Conservation (phyloP, 2,113 vertebrate genomes). For the Tragelaphus imberbis region DNA sequence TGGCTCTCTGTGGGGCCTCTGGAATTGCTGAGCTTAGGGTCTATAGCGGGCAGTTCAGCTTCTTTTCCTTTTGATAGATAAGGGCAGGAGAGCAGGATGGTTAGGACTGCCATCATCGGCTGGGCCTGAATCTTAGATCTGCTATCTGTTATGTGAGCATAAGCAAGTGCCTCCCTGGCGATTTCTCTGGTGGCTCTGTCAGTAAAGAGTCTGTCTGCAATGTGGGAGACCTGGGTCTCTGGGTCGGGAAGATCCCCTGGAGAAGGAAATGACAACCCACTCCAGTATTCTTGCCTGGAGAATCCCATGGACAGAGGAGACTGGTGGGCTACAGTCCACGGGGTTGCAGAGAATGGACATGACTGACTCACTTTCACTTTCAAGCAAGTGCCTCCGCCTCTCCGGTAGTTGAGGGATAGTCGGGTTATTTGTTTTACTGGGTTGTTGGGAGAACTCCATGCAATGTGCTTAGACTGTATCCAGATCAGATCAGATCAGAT, state of each 20-base stretch:
- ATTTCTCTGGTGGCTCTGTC: not conserved
- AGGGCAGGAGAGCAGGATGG: too few relatives aligned
- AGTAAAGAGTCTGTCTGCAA: not conserved
- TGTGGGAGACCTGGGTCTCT: not conserved
- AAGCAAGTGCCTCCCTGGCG: not conserved
- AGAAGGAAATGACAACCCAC: not conserved
- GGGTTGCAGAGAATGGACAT: not conserved
- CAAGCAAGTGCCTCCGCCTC: not conserved
- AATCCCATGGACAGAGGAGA: not conserved
- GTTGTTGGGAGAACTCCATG: not conserved
- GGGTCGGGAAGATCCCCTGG: not conserved
- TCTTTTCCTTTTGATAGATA: not conserved
- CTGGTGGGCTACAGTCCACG: not conserved
- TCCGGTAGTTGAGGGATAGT: fast-evolving
- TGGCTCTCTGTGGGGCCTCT: not conserved
- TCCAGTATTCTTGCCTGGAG: not conserved
- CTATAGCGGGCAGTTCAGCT: not conserved
- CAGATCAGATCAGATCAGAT: too few relatives aligned
- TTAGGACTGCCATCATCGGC: not conserved
- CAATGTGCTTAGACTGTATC: not conserved
- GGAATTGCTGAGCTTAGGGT: not conserved
- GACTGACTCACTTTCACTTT: not conserved
- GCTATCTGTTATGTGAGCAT: not conserved
- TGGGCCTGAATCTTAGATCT: not conserved
- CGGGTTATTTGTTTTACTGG: not conserved